Conservation (phyloP, 2,888 invertebrate species). For the Beris morrisii region DNA sequence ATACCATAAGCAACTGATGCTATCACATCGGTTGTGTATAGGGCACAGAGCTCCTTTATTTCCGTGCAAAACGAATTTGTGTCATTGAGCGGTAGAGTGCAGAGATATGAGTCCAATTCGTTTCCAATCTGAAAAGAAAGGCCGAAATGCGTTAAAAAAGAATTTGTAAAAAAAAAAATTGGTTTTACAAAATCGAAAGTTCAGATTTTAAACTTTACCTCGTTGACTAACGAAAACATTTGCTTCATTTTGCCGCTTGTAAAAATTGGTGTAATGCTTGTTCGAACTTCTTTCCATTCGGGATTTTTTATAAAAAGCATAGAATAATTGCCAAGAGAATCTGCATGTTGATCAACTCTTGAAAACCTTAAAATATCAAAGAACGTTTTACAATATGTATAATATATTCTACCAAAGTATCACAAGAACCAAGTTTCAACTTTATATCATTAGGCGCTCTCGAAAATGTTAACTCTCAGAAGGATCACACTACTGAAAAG, state of each 20-base stretch:
- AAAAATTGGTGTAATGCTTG: constrained; percentile 57
- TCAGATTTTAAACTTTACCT: constrained; percentile 42
- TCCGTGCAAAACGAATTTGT: constrained; percentile 42
- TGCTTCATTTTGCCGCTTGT: constrained; percentile 55
- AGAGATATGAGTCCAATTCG: constrained; percentile 25
- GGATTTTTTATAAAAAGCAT: constrained; percentile 56
- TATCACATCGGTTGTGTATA: constrained; percentile 52
- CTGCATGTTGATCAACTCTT: constrained; percentile 48
- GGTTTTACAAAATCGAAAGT: background rate
- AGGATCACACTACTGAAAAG: no score
- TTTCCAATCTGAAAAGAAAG: constrained; percentile 19
- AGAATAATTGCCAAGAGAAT: constrained; percentile 53
- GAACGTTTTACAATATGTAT: no score
- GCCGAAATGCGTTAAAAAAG: no score
- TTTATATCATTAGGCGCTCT: no score
- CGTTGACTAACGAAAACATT: constrained; percentile 51
- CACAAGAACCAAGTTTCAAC: no score
- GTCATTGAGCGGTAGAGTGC: background rate
- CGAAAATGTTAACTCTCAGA: no score
- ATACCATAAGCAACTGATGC: constrained; percentile 52
- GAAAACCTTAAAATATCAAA: constrained; percentile 41
- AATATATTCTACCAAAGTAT: no score
- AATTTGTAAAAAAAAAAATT: background rate
- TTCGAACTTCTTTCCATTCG: constrained; percentile 55
- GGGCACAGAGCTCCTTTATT: constrained; percentile 47